Evolutionary conservation across 1,140 invertebrate species (phyloP).

Genomic region (Brachionus angularis): DNA sequence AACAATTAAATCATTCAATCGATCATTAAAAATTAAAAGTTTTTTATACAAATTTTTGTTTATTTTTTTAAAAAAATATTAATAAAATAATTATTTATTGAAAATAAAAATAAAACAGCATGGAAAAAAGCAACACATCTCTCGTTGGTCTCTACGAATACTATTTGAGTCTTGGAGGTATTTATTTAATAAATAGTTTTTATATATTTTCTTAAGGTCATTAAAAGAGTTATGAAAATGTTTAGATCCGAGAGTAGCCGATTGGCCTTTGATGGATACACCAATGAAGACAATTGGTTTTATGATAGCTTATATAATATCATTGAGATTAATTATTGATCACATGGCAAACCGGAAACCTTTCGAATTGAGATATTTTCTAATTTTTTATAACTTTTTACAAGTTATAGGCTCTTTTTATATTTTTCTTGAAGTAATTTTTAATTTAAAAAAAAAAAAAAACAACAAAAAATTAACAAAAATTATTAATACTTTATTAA

Average conservation of each 20-base stretch:
- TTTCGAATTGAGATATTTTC: slow-evolving; percentile 2
- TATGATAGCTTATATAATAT: slow-evolving; percentile 38
- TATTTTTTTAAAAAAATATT: too few species aligned
- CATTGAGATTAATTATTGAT: slow-evolving; percentile 8
- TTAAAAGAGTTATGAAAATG: neutral
- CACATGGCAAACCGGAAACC: slow-evolving; percentile 32
- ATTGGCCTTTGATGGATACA: slow-evolving; percentile 29
- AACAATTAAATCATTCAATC: too few species aligned
- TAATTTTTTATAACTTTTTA: slow-evolving; percentile 41
- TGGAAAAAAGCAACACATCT: neutral
- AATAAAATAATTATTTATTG: too few species aligned
- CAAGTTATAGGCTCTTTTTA: slow-evolving; percentile 38
- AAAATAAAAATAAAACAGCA: neutral
- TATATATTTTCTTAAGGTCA: too few species aligned
- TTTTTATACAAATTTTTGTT: too few species aligned
- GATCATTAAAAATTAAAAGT: neutral
- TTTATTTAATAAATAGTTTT: too few species aligned
- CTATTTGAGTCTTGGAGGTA: slow-evolving; percentile 36
- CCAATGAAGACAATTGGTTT: neutral
- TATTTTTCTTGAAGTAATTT: slow-evolving; percentile 36
- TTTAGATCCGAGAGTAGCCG: slow-evolving; percentile 3
- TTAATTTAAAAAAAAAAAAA: neutral
- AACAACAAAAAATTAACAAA: neutral
- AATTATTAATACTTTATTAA: neutral
- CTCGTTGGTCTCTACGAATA: slow-evolving; percentile 2